Percentiles rank a stretch among this genome's conserved stretches.
These are phyloP conservation scores for Zaprionus ornatus DNA, from an alignment of 1,140 invertebrate genomes.

Conservation along the genomic window DNA sequence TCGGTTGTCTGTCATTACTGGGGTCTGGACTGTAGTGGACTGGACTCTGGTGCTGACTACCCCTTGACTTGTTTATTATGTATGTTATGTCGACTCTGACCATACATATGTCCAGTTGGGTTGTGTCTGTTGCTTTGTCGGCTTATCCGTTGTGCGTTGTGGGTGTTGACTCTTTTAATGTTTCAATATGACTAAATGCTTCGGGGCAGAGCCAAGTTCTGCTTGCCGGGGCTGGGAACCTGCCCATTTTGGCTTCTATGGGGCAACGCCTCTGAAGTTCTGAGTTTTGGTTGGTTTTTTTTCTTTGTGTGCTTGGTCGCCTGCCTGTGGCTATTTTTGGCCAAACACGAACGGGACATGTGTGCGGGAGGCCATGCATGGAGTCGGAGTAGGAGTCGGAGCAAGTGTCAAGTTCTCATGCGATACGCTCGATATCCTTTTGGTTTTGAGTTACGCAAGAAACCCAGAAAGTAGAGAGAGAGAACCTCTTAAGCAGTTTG, in stretches of 20 bases:
- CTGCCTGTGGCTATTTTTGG: constrained; percentile 49
- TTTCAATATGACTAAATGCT: constrained; percentile 81
- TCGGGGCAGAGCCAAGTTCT: constrained; percentile 56
- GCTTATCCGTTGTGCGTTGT: constrained; percentile 60
- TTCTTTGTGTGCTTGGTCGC: constrained; percentile 41
- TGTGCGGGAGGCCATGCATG: constrained; percentile 40
- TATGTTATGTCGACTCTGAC: constrained; percentile 25
- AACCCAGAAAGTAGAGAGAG: constrained; percentile 29
- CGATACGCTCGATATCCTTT: constrained; percentile 77
- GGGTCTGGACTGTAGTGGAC: constrained; percentile 1
- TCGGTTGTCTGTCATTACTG: constrained; percentile 37
- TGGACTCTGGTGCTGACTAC: constrained; percentile 29
- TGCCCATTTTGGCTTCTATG: constrained; percentile 36
- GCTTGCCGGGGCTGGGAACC: constrained; percentile 34
- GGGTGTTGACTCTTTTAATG: constrained; percentile 82
- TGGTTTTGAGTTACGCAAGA: constrained; percentile 71
- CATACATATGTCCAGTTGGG: constrained; percentile 61
- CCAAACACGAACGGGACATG: constrained; percentile 25
- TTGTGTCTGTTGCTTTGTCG: constrained; percentile 56
- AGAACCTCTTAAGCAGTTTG: constrained; percentile 71
- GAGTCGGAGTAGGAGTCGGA: not conserved
- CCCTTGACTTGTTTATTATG: constrained; percentile 69
- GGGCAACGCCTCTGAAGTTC: constrained; percentile 42
- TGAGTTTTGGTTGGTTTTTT: constrained; percentile 45
- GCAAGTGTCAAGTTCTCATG: constrained; percentile 65